Base-by-base conservation (phyloP, 2,113 vertebrate species). In the Arenaria interpres region DNA sequence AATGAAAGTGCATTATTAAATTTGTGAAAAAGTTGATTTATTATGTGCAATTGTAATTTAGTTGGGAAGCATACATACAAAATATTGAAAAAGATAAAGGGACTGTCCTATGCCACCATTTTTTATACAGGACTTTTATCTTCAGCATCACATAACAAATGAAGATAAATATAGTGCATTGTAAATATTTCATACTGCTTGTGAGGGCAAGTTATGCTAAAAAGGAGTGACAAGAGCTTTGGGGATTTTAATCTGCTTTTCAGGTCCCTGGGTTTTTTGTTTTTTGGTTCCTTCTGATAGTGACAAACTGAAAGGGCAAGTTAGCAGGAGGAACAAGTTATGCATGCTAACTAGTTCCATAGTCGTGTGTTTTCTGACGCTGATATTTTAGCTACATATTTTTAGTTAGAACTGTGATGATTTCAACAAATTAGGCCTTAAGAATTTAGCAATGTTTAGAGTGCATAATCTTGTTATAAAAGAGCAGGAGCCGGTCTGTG, bases 141-240 rank as follows among this genome's bases (percentile, higher is more conserved):
- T 90, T 92, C 95, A 87, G 41, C 6, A 4, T 91, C 77, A 85
- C 88, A 76, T 87, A 96, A 90, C 72, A 85, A 89, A 92, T 92
- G 73, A 96, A 85, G 60, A 51, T 97, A 94, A 97, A 89, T 64
- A 94, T 67, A 93, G 95, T 86, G 74, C 84, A 81, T 79, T 78
- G 67, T 96, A 87, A 91, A 96, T 97, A 96, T 92, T 96, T 94
- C 53, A 96, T 97, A 25, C 18, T 91, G 50, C 75, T 94, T 87
- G 68, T 96, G 76, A 90, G 56, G 54, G 56, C 76, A 91, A 94
- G 23, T 68, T 84, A 54, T 95, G 69, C 53, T 92, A 91, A 89
- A 77, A 95, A 79, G 64, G 84, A 84, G 50, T 93, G 86, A 94
- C 94, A 96, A 85, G 73, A 91, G 66, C 91, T 96, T 94, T 95